Evolutionary conservation across 1,140 invertebrate genomes (phyloP).

Genomic region (Leucophenga varia): DNA sequence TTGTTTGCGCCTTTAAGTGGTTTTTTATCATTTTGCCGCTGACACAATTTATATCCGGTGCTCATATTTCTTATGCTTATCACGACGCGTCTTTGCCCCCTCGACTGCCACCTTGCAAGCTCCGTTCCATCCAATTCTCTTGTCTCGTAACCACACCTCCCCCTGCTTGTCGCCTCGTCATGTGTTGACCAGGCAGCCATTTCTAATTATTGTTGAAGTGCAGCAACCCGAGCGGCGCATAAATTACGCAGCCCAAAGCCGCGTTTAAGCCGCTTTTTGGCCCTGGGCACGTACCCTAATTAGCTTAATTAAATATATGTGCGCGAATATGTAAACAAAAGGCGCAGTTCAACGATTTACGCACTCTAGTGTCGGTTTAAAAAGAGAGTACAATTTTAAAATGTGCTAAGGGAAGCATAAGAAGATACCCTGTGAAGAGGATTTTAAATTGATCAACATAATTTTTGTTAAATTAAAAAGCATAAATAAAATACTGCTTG

Average conservation of each 20-base stretch:
- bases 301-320: slow-evolving; percentile 52
- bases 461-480: too few species aligned
- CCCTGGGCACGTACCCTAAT: slow-evolving; percentile 46
- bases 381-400: slow-evolving; percentile 1
- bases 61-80: slow-evolving; percentile 56
- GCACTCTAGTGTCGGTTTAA: slow-evolving; percentile 14
- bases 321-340: slow-evolving; percentile 41
- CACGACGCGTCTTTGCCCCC: slow-evolving; percentile 26
- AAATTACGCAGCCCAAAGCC: too few species aligned
- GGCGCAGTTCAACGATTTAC: slow-evolving; percentile 22
- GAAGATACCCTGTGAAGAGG: too few species aligned
- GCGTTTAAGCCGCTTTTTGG: slow-evolving; percentile 34
- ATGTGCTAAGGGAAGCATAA: neutral
- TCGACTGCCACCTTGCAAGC: too few species aligned
- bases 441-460: too few species aligned
- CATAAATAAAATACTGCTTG: too few species aligned
- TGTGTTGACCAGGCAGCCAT: slow-evolving; percentile 36
- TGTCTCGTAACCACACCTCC: neutral
- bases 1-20: slow-evolving; percentile 55
- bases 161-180: slow-evolving; percentile 16
- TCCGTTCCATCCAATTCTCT: neutral
- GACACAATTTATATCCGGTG: slow-evolving; percentile 56
- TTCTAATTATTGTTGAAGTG: slow-evolving; percentile 45
- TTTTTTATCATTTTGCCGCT: slow-evolving; percentile 56
- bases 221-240: slow-evolving; percentile 34